phyloP scores from a whole-genome alignment of 2,113 vertebrate species.

The Grus americana region DNA sequence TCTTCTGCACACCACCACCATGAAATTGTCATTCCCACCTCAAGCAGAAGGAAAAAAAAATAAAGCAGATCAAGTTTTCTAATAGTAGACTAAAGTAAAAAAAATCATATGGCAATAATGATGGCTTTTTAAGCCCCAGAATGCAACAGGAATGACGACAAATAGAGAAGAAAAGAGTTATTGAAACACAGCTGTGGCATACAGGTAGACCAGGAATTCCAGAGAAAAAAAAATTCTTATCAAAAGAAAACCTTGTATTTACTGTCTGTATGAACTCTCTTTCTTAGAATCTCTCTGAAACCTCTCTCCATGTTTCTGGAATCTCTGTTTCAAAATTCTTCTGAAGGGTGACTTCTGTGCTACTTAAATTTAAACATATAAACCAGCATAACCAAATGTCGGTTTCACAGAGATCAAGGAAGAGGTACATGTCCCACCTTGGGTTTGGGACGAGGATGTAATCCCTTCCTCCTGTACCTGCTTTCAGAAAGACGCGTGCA shows the following conservation, averaged over 20 bases:
- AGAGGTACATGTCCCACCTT: accelerated
- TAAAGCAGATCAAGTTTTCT: conserved; percentile 42
- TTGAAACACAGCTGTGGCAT: not conserved
- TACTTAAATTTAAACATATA: not conserved
- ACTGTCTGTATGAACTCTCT: not conserved
- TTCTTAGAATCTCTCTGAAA: not conserved
- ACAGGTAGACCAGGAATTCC: not conserved
- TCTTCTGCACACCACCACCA: not conserved
- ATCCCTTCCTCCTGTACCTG: not conserved
- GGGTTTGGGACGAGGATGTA: not conserved
- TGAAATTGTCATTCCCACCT: conserved; percentile 45
- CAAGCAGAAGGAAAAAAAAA: not conserved
- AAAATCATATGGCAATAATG: conserved; percentile 28
- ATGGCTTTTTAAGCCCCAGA: conserved; percentile 46
- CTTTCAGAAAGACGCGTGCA: not conserved
- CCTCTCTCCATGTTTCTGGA: not conserved
- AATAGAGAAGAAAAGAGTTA: conserved; percentile 35
- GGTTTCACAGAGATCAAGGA: not conserved
- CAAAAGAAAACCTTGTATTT: not conserved
- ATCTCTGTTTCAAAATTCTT: not conserved
- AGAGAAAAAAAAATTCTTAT: not conserved
- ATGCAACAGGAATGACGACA: conserved; percentile 24
- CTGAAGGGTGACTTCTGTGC: not conserved
- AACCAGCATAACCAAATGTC: accelerated
- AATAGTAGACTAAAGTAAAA: conserved; percentile 42